A percentile compares a stretch with the other conserved stretches of the same genome.
Conservation (phyloP, 2,888 invertebrate species). For the Merodon equestris region DNA sequence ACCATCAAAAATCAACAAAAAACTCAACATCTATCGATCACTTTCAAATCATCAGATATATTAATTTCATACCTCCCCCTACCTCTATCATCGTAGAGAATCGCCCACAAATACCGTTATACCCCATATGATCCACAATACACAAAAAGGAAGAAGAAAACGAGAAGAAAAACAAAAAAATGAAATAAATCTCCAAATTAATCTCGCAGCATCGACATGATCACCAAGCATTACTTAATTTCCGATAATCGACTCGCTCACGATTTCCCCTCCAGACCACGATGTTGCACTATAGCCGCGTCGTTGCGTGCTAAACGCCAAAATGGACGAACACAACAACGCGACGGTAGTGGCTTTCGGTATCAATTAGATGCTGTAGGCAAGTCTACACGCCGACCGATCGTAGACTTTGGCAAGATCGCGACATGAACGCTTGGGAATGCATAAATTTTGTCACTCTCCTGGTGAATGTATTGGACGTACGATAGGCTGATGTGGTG, state of each 20-base stretch:
- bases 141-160: too few species aligned
- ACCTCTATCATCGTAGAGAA: constrained; percentile 17
- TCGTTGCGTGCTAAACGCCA: constrained; percentile 45
- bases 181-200: constrained; percentile 48
- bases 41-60: constrained; percentile 19
- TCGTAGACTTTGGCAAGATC: constrained; percentile 12
- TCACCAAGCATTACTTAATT: constrained; percentile 54
- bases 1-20: neutral
- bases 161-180: neutral
- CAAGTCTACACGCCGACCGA: neutral
- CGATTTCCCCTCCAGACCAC: constrained; percentile 58
- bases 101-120: constrained; percentile 28
- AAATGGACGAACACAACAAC: neutral
- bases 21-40: constrained; percentile 38
- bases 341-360: constrained; percentile 40
- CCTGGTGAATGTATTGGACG: too few species aligned
- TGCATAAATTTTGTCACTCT: constrained; percentile 59
- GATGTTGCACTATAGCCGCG: constrained; percentile 65
- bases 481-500: constrained; percentile 3
- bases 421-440: constrained; percentile 29
- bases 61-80: constrained; percentile 30
- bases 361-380: constrained; percentile 59
- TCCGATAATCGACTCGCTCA: constrained; percentile 59
- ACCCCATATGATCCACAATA: too few species aligned
- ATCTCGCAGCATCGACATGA: constrained; percentile 54